Conservation (phyloP, 2,797 vertebrate species). For the Betta splendens region DNA sequence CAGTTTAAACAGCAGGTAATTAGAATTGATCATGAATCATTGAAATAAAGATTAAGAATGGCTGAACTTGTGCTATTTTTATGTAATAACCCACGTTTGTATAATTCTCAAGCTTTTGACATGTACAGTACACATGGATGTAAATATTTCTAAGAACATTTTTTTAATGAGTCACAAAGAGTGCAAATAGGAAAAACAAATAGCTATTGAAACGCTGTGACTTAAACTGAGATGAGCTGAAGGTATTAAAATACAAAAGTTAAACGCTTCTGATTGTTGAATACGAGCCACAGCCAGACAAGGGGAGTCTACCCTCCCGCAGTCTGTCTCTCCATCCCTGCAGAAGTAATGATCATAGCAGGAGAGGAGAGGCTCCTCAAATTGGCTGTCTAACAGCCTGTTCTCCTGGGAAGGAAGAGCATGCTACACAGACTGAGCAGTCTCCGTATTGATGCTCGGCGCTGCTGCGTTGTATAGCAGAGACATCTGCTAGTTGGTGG, state of each 20-base stretch:
- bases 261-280: slow-evolving; percentile 20
- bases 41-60: no score
- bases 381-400: slow-evolving; percentile 58
- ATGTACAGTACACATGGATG: no score
- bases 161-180: background rate
- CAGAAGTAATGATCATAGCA: slow-evolving; percentile 46
- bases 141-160: no score
- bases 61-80: no score
- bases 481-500: slow-evolving; percentile 64
- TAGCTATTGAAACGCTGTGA: background rate
- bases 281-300: slow-evolving; percentile 22
- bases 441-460: slow-evolving; percentile 43
- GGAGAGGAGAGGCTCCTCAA: slow-evolving; percentile 54
- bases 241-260: slow-evolving; percentile 5
- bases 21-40: no score
- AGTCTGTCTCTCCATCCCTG: slow-evolving; percentile 32
- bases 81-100: no score
- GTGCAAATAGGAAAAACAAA: background rate
- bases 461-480: slow-evolving; percentile 39
- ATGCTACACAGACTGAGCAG: slow-evolving; percentile 45
- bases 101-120: no score
- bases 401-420: slow-evolving; percentile 51
- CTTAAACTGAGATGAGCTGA: background rate
- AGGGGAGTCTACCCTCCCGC: slow-evolving; percentile 14
- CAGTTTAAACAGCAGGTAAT: no score